Evolutionary conservation across 2,797 vertebrate genomes (phyloP).

Genomic region (Gallinago nigripennis): DNA sequence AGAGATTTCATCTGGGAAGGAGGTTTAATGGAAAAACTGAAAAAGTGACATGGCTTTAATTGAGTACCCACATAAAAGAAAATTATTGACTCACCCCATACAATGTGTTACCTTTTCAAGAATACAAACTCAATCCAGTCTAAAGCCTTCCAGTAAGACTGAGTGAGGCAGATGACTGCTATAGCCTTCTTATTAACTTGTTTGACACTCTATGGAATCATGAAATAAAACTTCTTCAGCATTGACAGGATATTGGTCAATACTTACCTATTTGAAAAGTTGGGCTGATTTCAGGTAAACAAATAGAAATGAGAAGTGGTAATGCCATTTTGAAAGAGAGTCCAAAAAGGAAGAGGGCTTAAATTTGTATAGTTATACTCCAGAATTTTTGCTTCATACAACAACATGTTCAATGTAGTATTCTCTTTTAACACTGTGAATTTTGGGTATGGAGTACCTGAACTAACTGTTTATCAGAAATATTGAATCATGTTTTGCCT

Average conservation of each 20-base stretch:
- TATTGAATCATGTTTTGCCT: not conserved
- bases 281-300: not conserved
- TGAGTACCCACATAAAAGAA: not conserved
- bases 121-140: not conserved
- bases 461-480: not conserved
- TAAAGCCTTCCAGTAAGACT: not conserved
- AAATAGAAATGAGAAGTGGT: not conserved
- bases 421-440: not conserved
- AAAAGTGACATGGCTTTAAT: not conserved
- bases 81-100: not conserved
- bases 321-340: not conserved
- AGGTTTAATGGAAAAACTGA: not conserved
- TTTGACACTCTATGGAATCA: not conserved
- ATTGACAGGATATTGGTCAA: not conserved
- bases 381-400: not conserved
- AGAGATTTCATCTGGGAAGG: not conserved
- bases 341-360: not conserved
- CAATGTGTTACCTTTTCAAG: not conserved
- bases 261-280: not conserved
- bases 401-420: not conserved
- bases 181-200: not conserved
- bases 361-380: not conserved
- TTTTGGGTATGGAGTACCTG: not conserved
- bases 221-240: not conserved
- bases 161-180: not conserved